Base-by-base conservation (phyloP, 1,140 invertebrate genomes). In the Micrasema minimum region DNA sequence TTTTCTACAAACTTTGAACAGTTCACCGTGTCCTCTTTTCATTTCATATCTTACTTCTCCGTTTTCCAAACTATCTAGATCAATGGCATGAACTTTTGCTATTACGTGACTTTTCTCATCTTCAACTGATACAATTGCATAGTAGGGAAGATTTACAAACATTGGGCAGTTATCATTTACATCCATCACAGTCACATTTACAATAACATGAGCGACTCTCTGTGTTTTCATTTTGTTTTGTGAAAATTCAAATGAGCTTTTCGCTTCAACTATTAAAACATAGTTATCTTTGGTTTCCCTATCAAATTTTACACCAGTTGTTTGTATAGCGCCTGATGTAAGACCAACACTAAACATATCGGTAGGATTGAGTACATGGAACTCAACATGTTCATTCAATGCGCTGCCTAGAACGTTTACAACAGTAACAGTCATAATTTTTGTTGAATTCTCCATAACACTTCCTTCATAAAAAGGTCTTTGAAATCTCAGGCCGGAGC, bases 141-240 rank as follows among this genome's bases (percentile, higher is more conserved):
- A 93, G 77, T 95, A 95, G 1, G 93, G 93, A 45, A 93, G 83
- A 82, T 94, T 93, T 2, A 94, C 91, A 80, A 94, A 94, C 82
- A 92, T 89, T 0, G 93, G 93, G 69, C 91, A 90, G 78, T 94
- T 94, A 78, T 95, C 93, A 77, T 95, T 95, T 16, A 92, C 87
- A 81, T 95, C 93, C 46, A 90, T 77, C 53, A 95, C 87, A 0
- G 89, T 92, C 10, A 96, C 88, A 77, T 93, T 90, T 0, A 95
- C 90, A 70, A 91, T 85, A 18, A 91, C 90, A 76, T 94, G 92
- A 41, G 93, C 93, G 4, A 93, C 86, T 66, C 89, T 83, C 0
- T 87, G 85, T 68, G 83, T 85, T 61, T 88, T 86, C 37, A 43
- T 18, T 26, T 71, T 64, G n/a, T 22, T 51, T 4, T 66, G 43